Conservation (phyloP, 1,140 invertebrate species). For the Neodiprion lecontei region DNA sequence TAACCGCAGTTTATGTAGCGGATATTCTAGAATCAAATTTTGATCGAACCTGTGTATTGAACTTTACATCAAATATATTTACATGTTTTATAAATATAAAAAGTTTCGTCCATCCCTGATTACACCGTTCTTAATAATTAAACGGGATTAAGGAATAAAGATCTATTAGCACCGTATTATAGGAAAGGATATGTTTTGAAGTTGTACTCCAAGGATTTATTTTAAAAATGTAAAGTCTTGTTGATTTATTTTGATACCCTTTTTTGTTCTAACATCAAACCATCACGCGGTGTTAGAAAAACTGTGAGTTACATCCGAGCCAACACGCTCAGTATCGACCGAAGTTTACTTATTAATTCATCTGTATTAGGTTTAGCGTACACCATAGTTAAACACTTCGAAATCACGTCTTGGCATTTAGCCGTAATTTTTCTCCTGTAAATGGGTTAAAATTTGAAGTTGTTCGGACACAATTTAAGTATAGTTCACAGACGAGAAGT, state of each 20-base stretch:
- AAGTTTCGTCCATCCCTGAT: too few relatives aligned
- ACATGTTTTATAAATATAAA: too few relatives aligned
- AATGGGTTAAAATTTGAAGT: slow-evolving; percentile 34
- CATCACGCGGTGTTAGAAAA: neutral
- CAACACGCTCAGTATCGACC: slow-evolving; percentile 61
- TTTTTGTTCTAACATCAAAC: neutral
- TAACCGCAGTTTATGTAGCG: too few relatives aligned
- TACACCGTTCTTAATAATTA: too few relatives aligned
- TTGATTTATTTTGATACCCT: neutral
- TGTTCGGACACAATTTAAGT: slow-evolving; percentile 22
- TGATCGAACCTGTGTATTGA: too few relatives aligned
- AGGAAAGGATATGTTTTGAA: neutral
- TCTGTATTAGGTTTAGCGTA: slow-evolving; percentile 73
- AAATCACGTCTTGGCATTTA: slow-evolving; percentile 72
- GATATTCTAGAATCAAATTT: too few relatives aligned
- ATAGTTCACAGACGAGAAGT: neutral
- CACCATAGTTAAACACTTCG: slow-evolving; percentile 69
- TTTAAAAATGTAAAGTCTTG: neutral
- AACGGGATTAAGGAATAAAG: too few relatives aligned
- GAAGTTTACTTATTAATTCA: slow-evolving; percentile 61
- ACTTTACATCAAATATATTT: too few relatives aligned
- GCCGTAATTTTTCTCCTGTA: slow-evolving; percentile 67
- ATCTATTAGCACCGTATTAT: too few relatives aligned
- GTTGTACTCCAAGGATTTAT: neutral
- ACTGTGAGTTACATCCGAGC: slow-evolving; percentile 49